Evolutionary conservation across 2,797 vertebrate genomes (phyloP).

Genomic region (Leptatherina wallacei): DNA sequence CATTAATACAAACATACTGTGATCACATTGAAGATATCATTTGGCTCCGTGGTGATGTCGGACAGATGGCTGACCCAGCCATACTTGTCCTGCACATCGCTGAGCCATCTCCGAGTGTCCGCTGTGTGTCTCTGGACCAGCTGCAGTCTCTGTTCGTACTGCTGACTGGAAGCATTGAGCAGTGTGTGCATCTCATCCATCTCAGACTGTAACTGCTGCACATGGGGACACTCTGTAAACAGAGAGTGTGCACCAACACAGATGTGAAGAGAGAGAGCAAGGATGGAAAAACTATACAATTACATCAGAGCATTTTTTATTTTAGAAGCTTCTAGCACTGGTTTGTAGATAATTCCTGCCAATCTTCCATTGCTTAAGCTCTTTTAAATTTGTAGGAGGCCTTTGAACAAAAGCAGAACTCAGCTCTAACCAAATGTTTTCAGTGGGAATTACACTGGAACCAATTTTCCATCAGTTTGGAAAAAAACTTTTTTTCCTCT

Average conservation of each 20-base stretch:
- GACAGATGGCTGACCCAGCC: constrained; percentile 85
- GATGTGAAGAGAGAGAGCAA: not conserved
- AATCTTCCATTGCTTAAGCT: too few relatives aligned
- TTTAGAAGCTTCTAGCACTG: too few relatives aligned
- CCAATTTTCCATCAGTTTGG: too few relatives aligned
- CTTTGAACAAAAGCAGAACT: too few relatives aligned
- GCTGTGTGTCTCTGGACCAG: constrained; percentile 83
- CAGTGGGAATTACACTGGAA: too few relatives aligned
- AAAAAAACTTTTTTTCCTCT: too few relatives aligned
- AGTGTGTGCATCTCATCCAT: constrained; percentile 83
- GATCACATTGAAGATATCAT: constrained; percentile 78
- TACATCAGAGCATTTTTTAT: too few relatives aligned
- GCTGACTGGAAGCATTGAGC: constrained; percentile 84
- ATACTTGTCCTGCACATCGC: constrained; percentile 81
- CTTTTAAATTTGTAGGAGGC: too few relatives aligned
- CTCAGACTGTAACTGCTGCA: constrained; percentile 83
- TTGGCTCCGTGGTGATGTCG: constrained; percentile 60
- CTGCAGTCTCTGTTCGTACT: constrained; percentile 83
- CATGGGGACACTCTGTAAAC: constrained; percentile 81
- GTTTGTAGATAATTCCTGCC: too few relatives aligned
- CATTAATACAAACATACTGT: constrained; percentile 68
- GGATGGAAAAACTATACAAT: not conserved
- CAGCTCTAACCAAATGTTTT: too few relatives aligned
- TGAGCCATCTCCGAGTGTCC: constrained; percentile 81
- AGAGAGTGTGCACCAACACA: not conserved